A percentile compares a stretch with the other conserved stretches of the same genome.
phyloP scores from a whole-genome alignment of 2,888 invertebrate species.

The Sphinx pinastri region DNA sequence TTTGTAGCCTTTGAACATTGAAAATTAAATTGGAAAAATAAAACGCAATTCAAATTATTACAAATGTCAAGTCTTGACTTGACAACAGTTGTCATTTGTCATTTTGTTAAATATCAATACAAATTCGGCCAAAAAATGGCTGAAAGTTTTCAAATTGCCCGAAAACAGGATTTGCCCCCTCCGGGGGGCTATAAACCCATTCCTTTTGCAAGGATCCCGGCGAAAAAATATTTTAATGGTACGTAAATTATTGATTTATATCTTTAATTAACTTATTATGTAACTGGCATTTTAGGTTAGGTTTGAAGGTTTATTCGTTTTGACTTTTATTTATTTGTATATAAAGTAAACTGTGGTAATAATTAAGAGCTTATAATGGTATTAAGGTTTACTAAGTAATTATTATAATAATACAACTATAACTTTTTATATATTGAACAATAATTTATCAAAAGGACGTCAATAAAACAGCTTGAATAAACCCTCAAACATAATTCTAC shows the following conservation, averaged over 20 bases:
- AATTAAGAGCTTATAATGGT: not conserved
- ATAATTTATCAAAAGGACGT: no score
- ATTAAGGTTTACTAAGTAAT: not conserved
- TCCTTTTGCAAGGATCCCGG: slow-evolving; percentile 87
- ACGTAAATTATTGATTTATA: slow-evolving; percentile 44
- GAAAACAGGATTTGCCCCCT: slow-evolving; percentile 96
- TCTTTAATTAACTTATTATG: slow-evolving; percentile 57
- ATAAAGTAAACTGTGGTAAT: not conserved
- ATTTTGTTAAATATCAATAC: slow-evolving; percentile 37
- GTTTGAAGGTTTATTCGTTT: slow-evolving; percentile 36
- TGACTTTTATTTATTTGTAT: slow-evolving; percentile 20
- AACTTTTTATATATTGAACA: no score
- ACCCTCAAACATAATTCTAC: no score
- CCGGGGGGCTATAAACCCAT: slow-evolving; percentile 94
- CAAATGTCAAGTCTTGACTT: not conserved
- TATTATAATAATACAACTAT: no score
- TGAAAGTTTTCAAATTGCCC: slow-evolving; percentile 56
- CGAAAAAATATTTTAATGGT: slow-evolving; percentile 89
- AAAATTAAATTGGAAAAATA: slow-evolving; percentile 18
- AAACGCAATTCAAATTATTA: slow-evolving; percentile 24
- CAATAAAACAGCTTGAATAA: no score
- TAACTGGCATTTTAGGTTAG: slow-evolving; percentile 65
- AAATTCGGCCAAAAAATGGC: slow-evolving; percentile 57
- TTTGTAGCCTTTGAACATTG: not conserved
- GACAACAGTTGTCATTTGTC: slow-evolving; percentile 27